These are phyloP conservation scores for Aythya baeri DNA, from an alignment of 2,113 vertebrate species.

Conservation along the genomic window DNA sequence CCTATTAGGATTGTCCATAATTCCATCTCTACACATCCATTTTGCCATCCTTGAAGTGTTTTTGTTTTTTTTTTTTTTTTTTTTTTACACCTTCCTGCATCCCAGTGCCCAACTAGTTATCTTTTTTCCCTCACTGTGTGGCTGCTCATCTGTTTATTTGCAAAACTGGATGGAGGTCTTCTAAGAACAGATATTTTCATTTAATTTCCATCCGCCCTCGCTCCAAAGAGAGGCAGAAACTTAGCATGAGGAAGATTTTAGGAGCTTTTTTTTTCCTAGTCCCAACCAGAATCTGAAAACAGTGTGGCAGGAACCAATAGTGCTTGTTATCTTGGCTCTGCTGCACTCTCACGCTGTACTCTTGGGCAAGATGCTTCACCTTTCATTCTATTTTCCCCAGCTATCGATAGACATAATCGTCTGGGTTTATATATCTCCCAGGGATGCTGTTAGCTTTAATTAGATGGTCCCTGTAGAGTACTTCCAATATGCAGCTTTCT, in stretches of 20 bases:
- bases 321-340: neutral
- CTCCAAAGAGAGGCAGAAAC: neutral
- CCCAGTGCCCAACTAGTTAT: neutral
- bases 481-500: neutral
- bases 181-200: neutral
- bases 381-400: neutral
- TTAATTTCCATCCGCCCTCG: neutral
- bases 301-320: neutral
- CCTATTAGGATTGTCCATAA: slow-evolving; percentile 11
- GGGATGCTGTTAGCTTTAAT: neutral
- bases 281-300: neutral
- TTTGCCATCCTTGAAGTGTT: neutral
- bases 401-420: neutral
- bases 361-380: neutral
- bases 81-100: neutral
- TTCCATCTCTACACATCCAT: neutral
- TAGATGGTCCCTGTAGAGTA: neutral
- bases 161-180: slow-evolving; percentile 1
- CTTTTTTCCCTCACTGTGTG: neutral
- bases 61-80: neutral
- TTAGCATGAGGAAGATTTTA: neutral
- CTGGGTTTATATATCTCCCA: neutral
- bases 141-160: slow-evolving; percentile 50
- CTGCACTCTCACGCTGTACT: neutral
- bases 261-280: neutral